These are phyloP conservation scores for Psittacula cyanocephala DNA, from an alignment of 2,113 vertebrate genomes.

Conservation along the genomic window DNA sequence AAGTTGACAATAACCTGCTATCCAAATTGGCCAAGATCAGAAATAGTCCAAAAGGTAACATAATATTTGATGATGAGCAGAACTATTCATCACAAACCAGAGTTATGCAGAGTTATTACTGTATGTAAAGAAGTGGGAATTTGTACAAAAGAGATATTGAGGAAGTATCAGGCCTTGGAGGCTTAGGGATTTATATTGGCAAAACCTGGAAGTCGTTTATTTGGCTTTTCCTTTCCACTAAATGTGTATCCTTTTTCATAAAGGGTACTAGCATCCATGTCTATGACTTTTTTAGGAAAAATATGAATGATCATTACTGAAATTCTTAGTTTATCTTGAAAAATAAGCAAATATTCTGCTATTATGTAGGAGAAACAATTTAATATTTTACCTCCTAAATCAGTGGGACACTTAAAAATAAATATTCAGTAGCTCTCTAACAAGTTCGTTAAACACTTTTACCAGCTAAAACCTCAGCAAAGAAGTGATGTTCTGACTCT, in stretches of 20 bases:
- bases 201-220: neutral
- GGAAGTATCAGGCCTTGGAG: neutral
- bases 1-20: neutral
- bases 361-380: neutral
- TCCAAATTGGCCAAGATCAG: neutral
- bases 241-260: neutral
- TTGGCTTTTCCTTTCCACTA: neutral
- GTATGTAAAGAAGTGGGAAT: neutral
- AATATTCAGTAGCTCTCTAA: neutral
- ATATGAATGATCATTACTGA: neutral
- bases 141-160: neutral
- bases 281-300: neutral
- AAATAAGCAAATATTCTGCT: neutral
- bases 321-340: conserved; percentile 11
- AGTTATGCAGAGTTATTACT: neutral
- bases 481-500: neutral
- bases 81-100: neutral
- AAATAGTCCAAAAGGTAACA: neutral
- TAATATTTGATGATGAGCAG: neutral
- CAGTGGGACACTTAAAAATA: neutral
- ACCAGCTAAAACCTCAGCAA: neutral
- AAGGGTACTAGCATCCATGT: neutral
- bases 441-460: neutral
- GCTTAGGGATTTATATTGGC: neutral
- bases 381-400: conserved; percentile 27